These are phyloP conservation scores for Pardosa pseudoannulata DNA, from an alignment of 2,888 invertebrate genomes.

Conservation along the genomic window DNA sequence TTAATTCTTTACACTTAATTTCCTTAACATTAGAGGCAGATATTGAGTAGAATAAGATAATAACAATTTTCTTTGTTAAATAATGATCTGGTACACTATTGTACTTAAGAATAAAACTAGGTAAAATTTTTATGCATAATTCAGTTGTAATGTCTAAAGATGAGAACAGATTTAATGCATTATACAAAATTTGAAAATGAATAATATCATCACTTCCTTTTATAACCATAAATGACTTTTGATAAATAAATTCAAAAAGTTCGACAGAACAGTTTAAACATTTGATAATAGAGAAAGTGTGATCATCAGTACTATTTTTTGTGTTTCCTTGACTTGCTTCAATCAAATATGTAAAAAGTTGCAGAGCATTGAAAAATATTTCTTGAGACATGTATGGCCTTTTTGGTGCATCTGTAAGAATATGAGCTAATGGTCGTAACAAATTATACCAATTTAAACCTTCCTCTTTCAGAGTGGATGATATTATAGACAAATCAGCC, in stretches of 20 bases:
- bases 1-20: not conserved
- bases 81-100: conserved; percentile 20
- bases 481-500: conserved; percentile 27
- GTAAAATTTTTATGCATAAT: not conserved
- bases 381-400: conserved; percentile 38
- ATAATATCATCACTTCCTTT: conserved; percentile 15
- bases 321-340: conserved; percentile 19
- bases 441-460: conserved; percentile 16
- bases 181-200: conserved; percentile 27
- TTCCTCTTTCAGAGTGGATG: not conserved
- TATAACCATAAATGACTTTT: conserved; percentile 19
- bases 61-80: not conserved
- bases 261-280: conserved; percentile 25
- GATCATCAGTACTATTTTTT: conserved; percentile 3
- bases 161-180: conserved; percentile 7
- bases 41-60: conserved; percentile 43
- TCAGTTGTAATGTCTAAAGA: not conserved
- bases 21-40: not conserved
- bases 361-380: conserved; percentile 25
- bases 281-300: not conserved
- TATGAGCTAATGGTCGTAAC: conserved; percentile 21
- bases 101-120: not conserved
- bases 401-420: not conserved
- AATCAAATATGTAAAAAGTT: conserved; percentile 28
- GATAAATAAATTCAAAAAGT: conserved; percentile 31